Evolutionary conservation across 2,113 vertebrate genomes (phyloP).

Genomic region (Amphilophus citrinellus): DNA sequence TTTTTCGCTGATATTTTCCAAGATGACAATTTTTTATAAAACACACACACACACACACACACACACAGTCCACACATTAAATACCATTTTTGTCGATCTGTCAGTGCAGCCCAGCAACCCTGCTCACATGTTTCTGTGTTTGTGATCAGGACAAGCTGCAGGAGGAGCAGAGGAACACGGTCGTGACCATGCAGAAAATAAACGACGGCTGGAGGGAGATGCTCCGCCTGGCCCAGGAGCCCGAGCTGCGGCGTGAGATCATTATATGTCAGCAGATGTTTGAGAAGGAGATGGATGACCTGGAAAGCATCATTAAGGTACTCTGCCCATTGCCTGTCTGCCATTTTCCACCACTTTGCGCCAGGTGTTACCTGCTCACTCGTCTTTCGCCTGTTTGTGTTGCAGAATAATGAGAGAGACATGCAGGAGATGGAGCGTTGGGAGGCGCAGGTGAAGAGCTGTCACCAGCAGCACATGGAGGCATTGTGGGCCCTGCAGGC

Average conservation of each 20-base stretch:
- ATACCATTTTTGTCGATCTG: not conserved
- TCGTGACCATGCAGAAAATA: constrained; percentile 46
- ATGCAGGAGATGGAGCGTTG: constrained; percentile 46
- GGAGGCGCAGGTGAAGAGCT: constrained; percentile 1
- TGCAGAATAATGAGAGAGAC: constrained; percentile 27
- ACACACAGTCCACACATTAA: too few species aligned
- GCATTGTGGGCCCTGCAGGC: constrained; percentile 29
- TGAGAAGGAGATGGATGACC: constrained; percentile 45
- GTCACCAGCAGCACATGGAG: constrained; percentile 48
- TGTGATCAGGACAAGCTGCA: constrained; percentile 65
- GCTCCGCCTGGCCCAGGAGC: constrained; percentile 10
- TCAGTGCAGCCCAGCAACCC: not conserved
- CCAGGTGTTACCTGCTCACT: fast-evolving
- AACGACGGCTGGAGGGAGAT: constrained; percentile 42
- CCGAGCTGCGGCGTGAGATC: not conserved
- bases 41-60: too few species aligned
- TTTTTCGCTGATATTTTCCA: too few species aligned
- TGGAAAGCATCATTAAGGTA: constrained; percentile 37
- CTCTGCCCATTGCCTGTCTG: too few species aligned
- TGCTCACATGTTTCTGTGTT: not conserved
- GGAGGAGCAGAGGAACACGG: constrained; percentile 56
- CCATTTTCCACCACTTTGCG: fast-evolving
- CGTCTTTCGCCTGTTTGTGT: not conserved
- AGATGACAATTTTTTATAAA: too few species aligned
- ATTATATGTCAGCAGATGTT: constrained; percentile 24